A percentile compares a stretch with the other conserved stretches of the same genome.
Conservation (phyloP, 2,113 vertebrate species). For the Zosterops lateralis region DNA sequence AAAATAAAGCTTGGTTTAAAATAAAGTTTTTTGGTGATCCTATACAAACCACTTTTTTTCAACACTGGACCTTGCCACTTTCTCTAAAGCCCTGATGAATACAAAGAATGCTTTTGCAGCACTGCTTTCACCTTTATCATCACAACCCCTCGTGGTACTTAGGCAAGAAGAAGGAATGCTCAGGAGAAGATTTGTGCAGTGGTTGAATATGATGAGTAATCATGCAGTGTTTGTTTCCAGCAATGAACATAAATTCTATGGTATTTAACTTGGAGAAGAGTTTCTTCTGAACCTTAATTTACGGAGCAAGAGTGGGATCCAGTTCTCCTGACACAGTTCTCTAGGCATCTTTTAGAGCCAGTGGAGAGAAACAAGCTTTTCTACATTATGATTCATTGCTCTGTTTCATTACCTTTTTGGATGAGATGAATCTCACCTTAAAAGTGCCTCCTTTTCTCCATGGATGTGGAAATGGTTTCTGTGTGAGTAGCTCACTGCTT, state of each 20-base stretch:
- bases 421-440: background rate
- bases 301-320: background rate
- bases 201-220: background rate
- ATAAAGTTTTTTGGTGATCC: background rate
- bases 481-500: background rate
- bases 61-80: background rate
- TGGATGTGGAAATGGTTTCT: background rate
- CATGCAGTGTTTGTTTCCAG: background rate
- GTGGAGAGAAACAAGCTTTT: background rate
- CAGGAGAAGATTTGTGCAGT: background rate
- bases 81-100: background rate
- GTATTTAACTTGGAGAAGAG: background rate
- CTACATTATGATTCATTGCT: background rate
- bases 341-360: background rate
- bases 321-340: background rate
- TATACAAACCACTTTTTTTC: background rate
- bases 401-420: background rate
- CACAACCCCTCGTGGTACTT: background rate
- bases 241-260: fast-evolving
- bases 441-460: background rate
- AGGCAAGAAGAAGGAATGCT: background rate
- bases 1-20: background rate
- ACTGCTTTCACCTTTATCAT: background rate
- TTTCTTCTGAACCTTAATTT: background rate
- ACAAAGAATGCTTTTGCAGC: background rate